Conservation (phyloP, 1,140 invertebrate genomes). For the Caerostris darwini region DNA sequence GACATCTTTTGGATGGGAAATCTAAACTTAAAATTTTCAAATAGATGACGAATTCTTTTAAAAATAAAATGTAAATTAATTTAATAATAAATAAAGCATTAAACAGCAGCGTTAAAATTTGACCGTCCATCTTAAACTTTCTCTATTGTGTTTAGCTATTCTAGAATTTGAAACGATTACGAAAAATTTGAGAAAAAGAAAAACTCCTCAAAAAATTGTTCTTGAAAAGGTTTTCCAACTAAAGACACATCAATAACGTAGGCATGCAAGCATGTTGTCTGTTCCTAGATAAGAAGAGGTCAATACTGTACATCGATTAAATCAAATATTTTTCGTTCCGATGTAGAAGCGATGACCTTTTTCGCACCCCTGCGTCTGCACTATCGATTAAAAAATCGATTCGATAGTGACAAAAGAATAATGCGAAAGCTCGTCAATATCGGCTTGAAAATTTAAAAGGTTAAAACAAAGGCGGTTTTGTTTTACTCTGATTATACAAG, state of each 20-base stretch:
- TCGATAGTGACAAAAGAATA: conserved; percentile 32
- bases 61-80: too few relatives aligned
- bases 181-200: too few relatives aligned
- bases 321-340: conserved; percentile 42
- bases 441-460: conserved; percentile 11
- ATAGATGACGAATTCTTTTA: too few relatives aligned
- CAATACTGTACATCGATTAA: conserved; percentile 32
- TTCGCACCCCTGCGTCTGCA: conserved; percentile 32
- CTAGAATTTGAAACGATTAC: too few relatives aligned
- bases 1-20: too few relatives aligned
- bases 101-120: too few relatives aligned
- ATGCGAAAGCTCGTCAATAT: conserved; percentile 26
- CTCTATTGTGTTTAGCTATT: too few relatives aligned
- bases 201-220: too few relatives aligned
- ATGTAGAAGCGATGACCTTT: conserved; percentile 35
- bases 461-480: neutral
- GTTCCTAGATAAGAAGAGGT: neutral
- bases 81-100: too few relatives aligned
- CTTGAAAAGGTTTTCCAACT: too few relatives aligned
- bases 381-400: conserved; percentile 40
- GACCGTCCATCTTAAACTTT: too few relatives aligned
- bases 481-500: neutral
- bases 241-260: neutral
- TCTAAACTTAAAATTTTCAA: too few relatives aligned
- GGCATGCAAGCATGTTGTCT: neutral